Evolutionary conservation across 1,140 invertebrate species (phyloP).

Genomic region (Heliconius melpomene): DNA sequence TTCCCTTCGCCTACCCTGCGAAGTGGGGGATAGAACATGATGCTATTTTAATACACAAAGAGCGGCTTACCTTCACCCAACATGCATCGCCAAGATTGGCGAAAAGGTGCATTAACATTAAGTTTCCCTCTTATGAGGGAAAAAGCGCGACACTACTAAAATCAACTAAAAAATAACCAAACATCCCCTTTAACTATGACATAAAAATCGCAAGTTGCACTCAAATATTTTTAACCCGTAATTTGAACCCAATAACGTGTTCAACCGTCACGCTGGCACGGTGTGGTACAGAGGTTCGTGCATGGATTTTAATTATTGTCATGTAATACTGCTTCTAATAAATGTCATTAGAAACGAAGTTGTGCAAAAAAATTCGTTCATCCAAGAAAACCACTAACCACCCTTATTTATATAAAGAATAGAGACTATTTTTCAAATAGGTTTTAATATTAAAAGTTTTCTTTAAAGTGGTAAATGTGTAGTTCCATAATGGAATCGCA

Average conservation of each 20-base stretch:
- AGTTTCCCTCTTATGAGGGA: too few species aligned
- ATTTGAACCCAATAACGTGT: constrained; percentile 75
- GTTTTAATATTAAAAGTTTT: constrained; percentile 20
- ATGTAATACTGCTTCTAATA: constrained; percentile 79
- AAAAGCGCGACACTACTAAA: too few species aligned
- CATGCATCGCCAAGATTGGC: too few species aligned
- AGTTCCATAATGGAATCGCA: constrained; percentile 74
- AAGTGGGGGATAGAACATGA: too few species aligned
- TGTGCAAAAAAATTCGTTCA: constrained; percentile 45
- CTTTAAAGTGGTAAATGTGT: constrained; percentile 56
- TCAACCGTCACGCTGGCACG: constrained; percentile 65
- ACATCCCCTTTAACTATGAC: neutral
- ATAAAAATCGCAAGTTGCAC: neutral
- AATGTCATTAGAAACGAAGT: constrained; percentile 77
- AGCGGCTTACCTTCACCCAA: too few species aligned
- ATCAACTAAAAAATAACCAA: neutral
- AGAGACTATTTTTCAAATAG: constrained; percentile 38
- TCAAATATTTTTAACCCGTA: constrained; percentile 35
- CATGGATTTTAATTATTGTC: constrained; percentile 80
- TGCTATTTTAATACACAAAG: too few species aligned
- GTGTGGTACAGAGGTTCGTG: constrained; percentile 74
- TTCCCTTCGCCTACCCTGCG: too few species aligned
- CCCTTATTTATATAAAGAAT: constrained; percentile 32
- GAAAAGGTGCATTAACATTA: too few species aligned
- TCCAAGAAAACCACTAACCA: constrained; percentile 16